phyloP scores from a whole-genome alignment of 2,113 vertebrate genomes.

The Pollachius pollachius region DNA sequence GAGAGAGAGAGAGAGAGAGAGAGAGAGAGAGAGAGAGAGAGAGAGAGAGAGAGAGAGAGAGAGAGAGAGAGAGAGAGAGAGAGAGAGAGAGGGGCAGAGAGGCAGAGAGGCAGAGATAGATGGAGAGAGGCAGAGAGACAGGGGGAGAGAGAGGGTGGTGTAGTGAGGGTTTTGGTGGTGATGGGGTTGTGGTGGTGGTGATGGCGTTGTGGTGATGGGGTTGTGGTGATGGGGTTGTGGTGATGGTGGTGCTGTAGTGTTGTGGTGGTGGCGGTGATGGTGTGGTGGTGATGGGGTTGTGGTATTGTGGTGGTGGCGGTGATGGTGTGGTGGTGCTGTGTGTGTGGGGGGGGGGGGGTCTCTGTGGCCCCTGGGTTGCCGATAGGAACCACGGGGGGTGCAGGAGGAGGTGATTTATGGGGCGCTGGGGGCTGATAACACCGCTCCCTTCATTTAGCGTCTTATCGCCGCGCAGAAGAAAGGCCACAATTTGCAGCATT shows the following conservation, averaged over 20 bases:
- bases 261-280: conserved; percentile 49
- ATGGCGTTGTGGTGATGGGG: conserved; percentile 15
- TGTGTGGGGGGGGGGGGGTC: conserved; percentile 63
- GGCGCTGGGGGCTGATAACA: conserved; percentile 77
- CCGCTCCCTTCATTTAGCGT: conserved; percentile 78
- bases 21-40: conserved; percentile 41
- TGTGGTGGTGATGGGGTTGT: too few species aligned
- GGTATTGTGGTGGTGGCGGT: too few species aligned
- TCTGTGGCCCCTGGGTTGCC: conserved; percentile 67
- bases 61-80: conserved; percentile 29
- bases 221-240: too few species aligned
- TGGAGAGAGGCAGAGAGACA: conserved; percentile 21
- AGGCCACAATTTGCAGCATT: conserved; percentile 82
- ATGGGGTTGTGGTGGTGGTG: conserved; percentile 41
- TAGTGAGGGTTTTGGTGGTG: conserved; percentile 48
- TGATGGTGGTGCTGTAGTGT: conserved; percentile 40
- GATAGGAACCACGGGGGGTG: conserved; percentile 78
- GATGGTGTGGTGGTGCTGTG: too few species aligned
- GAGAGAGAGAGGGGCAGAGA: conserved; percentile 48
- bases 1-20: conserved; percentile 40
- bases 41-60: conserved; percentile 37
- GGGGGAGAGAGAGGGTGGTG: conserved; percentile 47
- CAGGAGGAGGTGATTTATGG: conserved; percentile 80
- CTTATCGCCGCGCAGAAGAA: conserved; percentile 80
- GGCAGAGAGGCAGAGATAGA: neutral